Evolutionary conservation across 1,140 invertebrate species (phyloP).

Genomic region (Spodoptera litura): DNA sequence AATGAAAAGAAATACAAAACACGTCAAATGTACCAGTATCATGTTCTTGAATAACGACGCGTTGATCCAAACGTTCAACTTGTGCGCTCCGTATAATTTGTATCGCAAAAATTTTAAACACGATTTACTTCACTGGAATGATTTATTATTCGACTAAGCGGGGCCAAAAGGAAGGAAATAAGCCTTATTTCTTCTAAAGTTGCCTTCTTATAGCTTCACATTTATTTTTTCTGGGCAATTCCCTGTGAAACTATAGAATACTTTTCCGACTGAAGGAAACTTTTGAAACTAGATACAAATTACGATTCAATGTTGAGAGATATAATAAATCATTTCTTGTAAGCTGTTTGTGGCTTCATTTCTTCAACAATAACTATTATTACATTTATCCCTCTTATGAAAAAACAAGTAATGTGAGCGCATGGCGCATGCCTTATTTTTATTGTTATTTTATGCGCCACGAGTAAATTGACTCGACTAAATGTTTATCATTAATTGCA

Average conservation of each 20-base stretch:
- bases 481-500: background rate
- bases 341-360: constrained; percentile 2
- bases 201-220: constrained; percentile 14
- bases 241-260: constrained; percentile 1
- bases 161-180: constrained; percentile 16
- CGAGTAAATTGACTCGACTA: background rate
- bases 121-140: constrained; percentile 35
- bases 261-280: constrained; percentile 5
- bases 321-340: constrained; percentile 29
- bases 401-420: background rate
- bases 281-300: constrained; percentile 27
- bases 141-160: constrained; percentile 39
- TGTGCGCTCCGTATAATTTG: constrained; percentile 36
- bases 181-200: constrained; percentile 27
- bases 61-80: constrained; percentile 33
- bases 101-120: constrained; percentile 34
- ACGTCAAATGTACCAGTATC: constrained; percentile 26
- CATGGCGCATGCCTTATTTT: constrained; percentile 1
- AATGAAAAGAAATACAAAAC: constrained; percentile 32
- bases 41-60: constrained; percentile 25
- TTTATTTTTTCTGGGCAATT: constrained; percentile 2
- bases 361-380: constrained; percentile 20
- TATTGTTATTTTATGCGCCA: constrained; percentile 38
- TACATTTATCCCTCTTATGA: constrained; percentile 5
- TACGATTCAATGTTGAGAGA: constrained; percentile 20